These are phyloP conservation scores for Euschistus heros DNA, from an alignment of 1,140 invertebrate species.

Conservation along the genomic window DNA sequence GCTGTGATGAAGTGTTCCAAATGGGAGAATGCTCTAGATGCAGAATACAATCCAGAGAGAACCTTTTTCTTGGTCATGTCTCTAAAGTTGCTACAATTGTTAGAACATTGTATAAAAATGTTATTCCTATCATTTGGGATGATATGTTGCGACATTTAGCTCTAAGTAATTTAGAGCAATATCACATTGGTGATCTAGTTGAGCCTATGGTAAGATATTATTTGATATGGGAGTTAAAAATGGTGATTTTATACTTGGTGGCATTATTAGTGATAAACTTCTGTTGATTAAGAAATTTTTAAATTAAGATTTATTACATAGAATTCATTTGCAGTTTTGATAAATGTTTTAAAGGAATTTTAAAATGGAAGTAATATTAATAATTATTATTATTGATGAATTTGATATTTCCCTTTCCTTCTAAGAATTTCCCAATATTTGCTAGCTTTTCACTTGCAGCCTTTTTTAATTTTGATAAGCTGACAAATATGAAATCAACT, in stretches of 20 bases:
- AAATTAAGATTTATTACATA: too few species aligned
- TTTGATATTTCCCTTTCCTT: too few species aligned
- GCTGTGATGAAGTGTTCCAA: slow-evolving; percentile 73
- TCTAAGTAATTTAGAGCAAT: slow-evolving; percentile 50
- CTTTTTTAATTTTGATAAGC: too few species aligned
- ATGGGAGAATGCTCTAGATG: slow-evolving; percentile 71
- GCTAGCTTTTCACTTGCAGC: too few species aligned
- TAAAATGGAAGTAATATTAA: too few species aligned
- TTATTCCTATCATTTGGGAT: slow-evolving; percentile 84
- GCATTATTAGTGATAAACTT: too few species aligned
- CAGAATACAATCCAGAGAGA: slow-evolving; percentile 37
- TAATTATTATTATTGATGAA: too few species aligned
- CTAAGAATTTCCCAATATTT: too few species aligned
- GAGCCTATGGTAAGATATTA: slow-evolving; percentile 61
- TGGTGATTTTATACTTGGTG: background rate
- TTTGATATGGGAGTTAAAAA: background rate
- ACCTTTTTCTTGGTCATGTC: slow-evolving; percentile 63
- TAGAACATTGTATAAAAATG: slow-evolving; percentile 47
- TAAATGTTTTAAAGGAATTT: too few species aligned
- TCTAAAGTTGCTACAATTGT: slow-evolving; percentile 50
- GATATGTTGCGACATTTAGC: slow-evolving; percentile 79
- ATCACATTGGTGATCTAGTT: slow-evolving; percentile 59
- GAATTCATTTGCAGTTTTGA: too few species aligned
- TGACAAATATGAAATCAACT: too few species aligned
- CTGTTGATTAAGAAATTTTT: too few species aligned